These are phyloP conservation scores for Enteromius thamalakanensis DNA, from an alignment of 2,797 vertebrate species.

Conservation along the genomic window DNA sequence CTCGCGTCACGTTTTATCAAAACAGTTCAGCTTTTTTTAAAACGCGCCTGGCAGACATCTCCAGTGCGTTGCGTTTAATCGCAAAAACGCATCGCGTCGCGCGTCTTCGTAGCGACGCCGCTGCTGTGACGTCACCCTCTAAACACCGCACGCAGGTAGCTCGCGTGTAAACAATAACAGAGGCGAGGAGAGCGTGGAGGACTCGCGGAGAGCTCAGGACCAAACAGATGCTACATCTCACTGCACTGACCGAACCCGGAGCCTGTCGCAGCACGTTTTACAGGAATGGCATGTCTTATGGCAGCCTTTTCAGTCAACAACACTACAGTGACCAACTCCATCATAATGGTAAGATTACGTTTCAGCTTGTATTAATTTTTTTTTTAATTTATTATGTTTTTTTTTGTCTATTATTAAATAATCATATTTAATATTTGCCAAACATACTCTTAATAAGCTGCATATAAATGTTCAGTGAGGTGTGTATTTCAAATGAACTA, in stretches of 20 bases:
- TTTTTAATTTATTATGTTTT: too few species aligned
- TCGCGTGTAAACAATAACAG: constrained; percentile 56
- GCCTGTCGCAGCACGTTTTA: constrained; percentile 8
- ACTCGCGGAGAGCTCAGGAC: neutral
- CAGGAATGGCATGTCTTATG: constrained; percentile 78
- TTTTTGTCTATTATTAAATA: neutral
- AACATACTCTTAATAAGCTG: neutral
- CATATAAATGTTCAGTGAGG: neutral
- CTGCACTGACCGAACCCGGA: neutral
- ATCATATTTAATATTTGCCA: neutral
- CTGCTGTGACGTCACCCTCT: constrained; percentile 52
- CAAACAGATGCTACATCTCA: constrained; percentile 37
- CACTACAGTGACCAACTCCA: constrained; percentile 75
- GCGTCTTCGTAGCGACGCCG: neutral
- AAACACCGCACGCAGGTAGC: constrained; percentile 31
- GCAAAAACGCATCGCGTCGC: neutral
- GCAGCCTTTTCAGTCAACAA: constrained; percentile 78
- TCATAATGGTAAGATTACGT: constrained; percentile 78
- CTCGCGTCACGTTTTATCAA: neutral
- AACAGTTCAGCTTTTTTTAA: neutral
- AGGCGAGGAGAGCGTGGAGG: constrained; percentile 26
- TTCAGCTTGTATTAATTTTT: neutral
- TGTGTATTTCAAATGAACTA: constrained; percentile 18
- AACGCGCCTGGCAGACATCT: neutral
- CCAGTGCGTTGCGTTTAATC: neutral